Base-by-base conservation (phyloP, 1,140 invertebrate genomes). In the Aradophagus sp. region DNA sequence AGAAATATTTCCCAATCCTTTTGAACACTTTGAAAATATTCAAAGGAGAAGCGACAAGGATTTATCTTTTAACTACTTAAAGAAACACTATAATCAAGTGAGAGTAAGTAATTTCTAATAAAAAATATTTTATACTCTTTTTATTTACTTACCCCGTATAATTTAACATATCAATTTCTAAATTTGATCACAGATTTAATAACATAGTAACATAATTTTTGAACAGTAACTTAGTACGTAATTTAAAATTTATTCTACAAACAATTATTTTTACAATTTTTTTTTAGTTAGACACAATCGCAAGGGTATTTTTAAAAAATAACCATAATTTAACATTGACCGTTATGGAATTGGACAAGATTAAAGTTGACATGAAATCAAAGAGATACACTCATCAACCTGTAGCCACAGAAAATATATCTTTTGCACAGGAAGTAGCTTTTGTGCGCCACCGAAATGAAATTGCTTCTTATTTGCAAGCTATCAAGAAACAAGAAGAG, bases 1-100 rank as follows among this genome's bases (percentile, higher is more conserved):
- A 1, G 75, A 86, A 26, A 79, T 86, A 12, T 88, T 90, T 79
- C 86, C 89, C 13, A 80, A 89, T 61, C 89, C 89, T 7, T 70
- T 86, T 36, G 66, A 74, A 11, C 77, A 86, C 47, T 90, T 90
- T 75, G 70, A 77, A 41, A 72, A 89, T 77, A 59, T 62, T 7
- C 79, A 79, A 81, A 85, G 63, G 48, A 73, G 12, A 0, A 79
- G 82, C 44, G 76, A 71, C 36, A 31, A 36, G 1, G 61, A 69
- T 14, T 10, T 68, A 0, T 74, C 79, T 2, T 77, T 77, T 13
- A 77, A 74, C n/a, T 86, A 86, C 58, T 67, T 87, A 0, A 82
- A 82, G 17, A 74, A 72, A 19, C 48, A 77, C 7, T 84, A 76
- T 16, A 72, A 44, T 14, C 50, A 67, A 19, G 23, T 77, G 0